Percentiles rank a stretch among this genome's conserved stretches.
Conservation (phyloP, 2,113 vertebrate genomes). For the Oplegnathus fasciatus region DNA sequence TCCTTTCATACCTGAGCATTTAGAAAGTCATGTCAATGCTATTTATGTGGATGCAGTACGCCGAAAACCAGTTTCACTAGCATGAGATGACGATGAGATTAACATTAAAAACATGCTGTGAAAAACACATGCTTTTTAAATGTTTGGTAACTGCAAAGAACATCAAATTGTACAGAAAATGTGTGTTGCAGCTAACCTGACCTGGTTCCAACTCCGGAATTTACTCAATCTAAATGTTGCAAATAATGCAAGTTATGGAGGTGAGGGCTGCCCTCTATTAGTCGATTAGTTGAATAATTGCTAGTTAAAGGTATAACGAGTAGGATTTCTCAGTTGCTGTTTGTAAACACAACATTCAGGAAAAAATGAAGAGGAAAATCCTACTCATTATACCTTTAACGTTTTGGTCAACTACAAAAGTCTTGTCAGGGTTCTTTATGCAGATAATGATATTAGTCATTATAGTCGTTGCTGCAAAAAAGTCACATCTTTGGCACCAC, state of each 20-base stretch:
- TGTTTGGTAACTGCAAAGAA: not conserved
- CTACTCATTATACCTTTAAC: too few relatives aligned
- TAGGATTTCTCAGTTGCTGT: too few relatives aligned
- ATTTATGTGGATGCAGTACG: slow-evolving; percentile 3
- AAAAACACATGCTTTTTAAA: not conserved
- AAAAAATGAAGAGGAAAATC: too few relatives aligned
- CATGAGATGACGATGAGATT: not conserved
- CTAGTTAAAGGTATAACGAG: too few relatives aligned
- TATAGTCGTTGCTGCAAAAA: not conserved
- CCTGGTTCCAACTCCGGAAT: not conserved
- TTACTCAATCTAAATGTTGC: not conserved
- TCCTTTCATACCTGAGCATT: not conserved
- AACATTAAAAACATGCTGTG: not conserved
- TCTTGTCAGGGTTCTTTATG: not conserved
- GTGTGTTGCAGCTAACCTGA: not conserved
- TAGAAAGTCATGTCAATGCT: not conserved
- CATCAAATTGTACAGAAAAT: not conserved
- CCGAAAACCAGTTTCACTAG: not conserved
- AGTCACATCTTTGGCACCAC: not conserved
- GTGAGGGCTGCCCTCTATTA: not conserved
- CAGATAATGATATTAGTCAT: not conserved
- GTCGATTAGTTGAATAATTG: not conserved
- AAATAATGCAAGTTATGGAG: not conserved
- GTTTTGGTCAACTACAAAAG: not conserved
- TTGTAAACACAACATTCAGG: too few relatives aligned